Percentiles rank a stretch among this genome's conserved stretches.
Evolutionary conservation across 2,113 vertebrate genomes (phyloP).

Genomic region (Callaeas wilsoni): DNA sequence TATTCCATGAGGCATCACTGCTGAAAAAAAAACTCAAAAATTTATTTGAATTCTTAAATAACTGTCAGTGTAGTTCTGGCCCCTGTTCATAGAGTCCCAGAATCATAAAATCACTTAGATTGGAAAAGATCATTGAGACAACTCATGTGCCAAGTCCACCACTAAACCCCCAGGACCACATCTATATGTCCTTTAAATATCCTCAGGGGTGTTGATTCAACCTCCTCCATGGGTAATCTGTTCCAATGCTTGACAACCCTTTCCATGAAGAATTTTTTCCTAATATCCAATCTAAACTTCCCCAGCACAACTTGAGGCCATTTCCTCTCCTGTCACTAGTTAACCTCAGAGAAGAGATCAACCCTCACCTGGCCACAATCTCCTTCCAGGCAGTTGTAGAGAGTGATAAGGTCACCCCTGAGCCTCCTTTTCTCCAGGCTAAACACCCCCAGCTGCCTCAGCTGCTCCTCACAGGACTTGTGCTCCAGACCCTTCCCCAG

Average conservation of each 20-base stretch:
- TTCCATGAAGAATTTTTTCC: background rate
- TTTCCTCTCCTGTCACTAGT: background rate
- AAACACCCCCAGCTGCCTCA: background rate
- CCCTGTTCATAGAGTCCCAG: background rate
- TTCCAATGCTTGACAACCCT: background rate
- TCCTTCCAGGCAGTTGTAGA: rapidly evolving
- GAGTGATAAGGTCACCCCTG: rapidly evolving
- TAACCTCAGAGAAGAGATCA: too few species aligned
- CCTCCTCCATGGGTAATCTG: background rate
- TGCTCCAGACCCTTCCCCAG: background rate
- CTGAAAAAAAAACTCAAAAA: background rate
- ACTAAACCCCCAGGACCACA: background rate
- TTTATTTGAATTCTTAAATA: background rate
- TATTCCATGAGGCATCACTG: background rate
- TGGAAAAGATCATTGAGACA: background rate
- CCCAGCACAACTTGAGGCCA: background rate
- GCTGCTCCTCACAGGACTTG: background rate
- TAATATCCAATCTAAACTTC: background rate
- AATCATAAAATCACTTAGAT: background rate
- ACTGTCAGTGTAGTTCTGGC: background rate
- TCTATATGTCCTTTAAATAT: background rate
- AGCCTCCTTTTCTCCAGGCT: background rate
- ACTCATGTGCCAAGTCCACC: background rate
- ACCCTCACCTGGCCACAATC: rapidly evolving
- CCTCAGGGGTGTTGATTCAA: too few species aligned